These are phyloP conservation scores for Cephus rjabovi DNA, from an alignment of 2,888 invertebrate species.

Conservation along the genomic window DNA sequence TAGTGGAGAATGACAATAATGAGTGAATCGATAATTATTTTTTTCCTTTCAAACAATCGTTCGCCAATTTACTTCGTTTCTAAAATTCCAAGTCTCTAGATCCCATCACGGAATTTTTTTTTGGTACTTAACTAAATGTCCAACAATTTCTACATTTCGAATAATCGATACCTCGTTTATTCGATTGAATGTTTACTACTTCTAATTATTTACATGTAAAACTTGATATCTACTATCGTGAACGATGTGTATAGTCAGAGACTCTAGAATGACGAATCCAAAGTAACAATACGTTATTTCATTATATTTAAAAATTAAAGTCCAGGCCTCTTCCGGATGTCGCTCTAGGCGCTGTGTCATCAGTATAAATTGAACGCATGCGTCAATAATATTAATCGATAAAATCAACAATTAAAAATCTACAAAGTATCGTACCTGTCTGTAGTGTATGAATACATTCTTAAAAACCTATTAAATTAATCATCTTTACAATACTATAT, in stretches of 20 bases:
- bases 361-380: not conserved
- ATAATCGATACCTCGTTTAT: not conserved
- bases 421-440: not conserved
- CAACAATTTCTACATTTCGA: slow-evolving; percentile 1
- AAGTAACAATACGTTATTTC: no score
- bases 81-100: not conserved
- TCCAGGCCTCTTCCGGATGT: not conserved
- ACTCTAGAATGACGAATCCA: no score
- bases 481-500: not conserved
- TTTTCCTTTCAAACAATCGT: not conserved
- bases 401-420: not conserved
- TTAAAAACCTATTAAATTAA: not conserved
- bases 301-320: no score
- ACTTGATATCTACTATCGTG: not conserved
- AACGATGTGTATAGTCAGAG: not conserved
- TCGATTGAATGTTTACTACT: not conserved
- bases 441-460: not conserved
- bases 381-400: not conserved
- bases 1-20: not conserved
- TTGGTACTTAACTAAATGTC: not conserved
- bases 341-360: not conserved
- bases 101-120: not conserved
- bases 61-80: not conserved
- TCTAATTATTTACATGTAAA: not conserved
- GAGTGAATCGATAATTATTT: not conserved